Conservation (phyloP, 2,113 vertebrate genomes). For the Pogonocichla stellata region DNA sequence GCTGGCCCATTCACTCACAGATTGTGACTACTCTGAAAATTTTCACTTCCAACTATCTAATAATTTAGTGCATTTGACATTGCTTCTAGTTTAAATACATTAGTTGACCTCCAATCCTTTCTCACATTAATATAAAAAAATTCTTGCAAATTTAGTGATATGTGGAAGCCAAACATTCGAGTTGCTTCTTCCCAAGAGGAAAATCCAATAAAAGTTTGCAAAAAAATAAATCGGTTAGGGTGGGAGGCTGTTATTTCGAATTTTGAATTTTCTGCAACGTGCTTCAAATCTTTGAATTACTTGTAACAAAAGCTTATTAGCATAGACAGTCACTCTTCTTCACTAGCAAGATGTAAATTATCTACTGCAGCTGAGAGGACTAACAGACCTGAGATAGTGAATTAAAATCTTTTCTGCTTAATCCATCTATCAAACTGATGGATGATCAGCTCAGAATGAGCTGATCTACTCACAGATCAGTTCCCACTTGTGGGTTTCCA, state of each 20-base stretch:
- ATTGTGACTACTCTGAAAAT: background rate
- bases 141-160: background rate
- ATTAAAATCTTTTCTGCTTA: background rate
- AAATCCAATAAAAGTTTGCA: background rate
- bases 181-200: background rate
- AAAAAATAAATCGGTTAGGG: background rate
- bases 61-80: background rate
- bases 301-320: background rate
- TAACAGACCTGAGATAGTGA: background rate
- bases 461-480: background rate
- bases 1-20: conserved; percentile 12
- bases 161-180: background rate
- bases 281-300: background rate
- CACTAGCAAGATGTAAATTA: background rate
- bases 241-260: background rate
- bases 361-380: background rate
- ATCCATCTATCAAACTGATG: background rate
- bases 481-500: rapidly evolving
- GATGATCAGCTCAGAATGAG: background rate
- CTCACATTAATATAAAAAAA: background rate
- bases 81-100: background rate
- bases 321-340: background rate
- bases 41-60: background rate
- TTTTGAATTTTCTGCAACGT: background rate
- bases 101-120: background rate